Base-by-base conservation (phyloP, 2,797 vertebrate genomes). In the Acrocephalus scirpaceus region DNA sequence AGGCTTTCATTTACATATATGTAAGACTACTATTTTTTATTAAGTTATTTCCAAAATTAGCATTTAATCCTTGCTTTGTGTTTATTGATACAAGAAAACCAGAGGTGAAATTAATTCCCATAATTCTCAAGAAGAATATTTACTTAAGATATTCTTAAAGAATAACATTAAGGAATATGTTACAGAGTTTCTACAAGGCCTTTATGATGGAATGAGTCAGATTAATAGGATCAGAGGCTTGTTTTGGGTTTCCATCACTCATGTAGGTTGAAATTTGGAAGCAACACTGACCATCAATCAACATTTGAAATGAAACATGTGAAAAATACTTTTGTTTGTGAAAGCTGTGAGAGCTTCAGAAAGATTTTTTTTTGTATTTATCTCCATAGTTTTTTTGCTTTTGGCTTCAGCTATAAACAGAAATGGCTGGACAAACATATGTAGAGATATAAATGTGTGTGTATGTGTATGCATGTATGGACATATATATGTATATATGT, bases 51-150 rank as follows among this genome's bases (percentile, higher is more conserved):
- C 4, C 26, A 44, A 75, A 64, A 71, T 67, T 57, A 61, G 57
- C 60, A 62, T 10, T 56, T 60, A 2, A 11, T 65, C 62, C 25
- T 80, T 44, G 17, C 9, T 76, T 77, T 36, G 13, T 81, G 29
- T 51, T 94, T 93, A 92, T 87, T 92, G 90, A 78, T 93, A 86
- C 42, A 96, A 91, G 40, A 94, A 96, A 95, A 96, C 40, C 56
- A 94, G 92, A 96, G 60, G 45, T 30, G 19, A 90, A 77, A 95
- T 86, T 76, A 86, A 42, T 57, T 23, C 4, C 7, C 17, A 13
- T 50, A 79, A 57, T 83, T 40, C 12, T 70, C 21, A 73, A 51
- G 25, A 54, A 51, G 6, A 73, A 51, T 90, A 91, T 76, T n/a
- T 90, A 91, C 73, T n/a, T 53, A 54, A 65, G 34, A 45, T 69